Base-by-base conservation (phyloP, 2,113 vertebrate species). In the Aspidoscelis tigris region DNA sequence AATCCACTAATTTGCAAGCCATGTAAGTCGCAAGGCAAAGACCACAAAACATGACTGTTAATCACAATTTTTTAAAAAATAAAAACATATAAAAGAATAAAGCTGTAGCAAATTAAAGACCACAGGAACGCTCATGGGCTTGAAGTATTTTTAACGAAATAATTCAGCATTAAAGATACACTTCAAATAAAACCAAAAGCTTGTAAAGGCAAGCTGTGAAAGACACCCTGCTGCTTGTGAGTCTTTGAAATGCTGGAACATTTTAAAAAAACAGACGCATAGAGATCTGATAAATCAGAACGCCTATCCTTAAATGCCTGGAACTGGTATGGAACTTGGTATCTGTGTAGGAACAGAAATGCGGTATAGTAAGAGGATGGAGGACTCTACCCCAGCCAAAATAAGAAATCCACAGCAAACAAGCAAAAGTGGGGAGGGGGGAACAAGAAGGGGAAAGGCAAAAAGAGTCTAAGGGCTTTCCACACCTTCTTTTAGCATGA, bases 221-320 rank as follows among this genome's bases (percentile, higher is more conserved):
- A 84, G 84, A 88, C 84, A 88, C 88, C 90, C 90, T 91, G 87
- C 83, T 90, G 89, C 66, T 91, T 79, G 77, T 81, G 85, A 79
- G 81, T 65, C 86, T 93, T 91, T 93, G 86, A 88, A 91, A 86
- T 74, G 74, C 78, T n/a, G 66, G 78, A 72, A 85, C 79, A 89
- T 86, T 91, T 82, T 89, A 83, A 22, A n/a, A 12, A 33, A 81
- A 58, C 82, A 89, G 79, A 92, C 91, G 85, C 26, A 82, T 39
- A 84, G 91, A 87, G 81, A 91, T 83, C 90, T 92, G 90, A 88
- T 69, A 88, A 91, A 86, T 85, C 78, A 53, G 47, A 0, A 0
- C 73, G 80, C 43, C 69, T 80, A 33, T 93, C 85, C 86, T 91
- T 82, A 89, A 33, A 81, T 64, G 86, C 64, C 88, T 20, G 6